Evolutionary conservation across 2,797 vertebrate genomes (phyloP).

Genomic region (Megalops cyprinoides): DNA sequence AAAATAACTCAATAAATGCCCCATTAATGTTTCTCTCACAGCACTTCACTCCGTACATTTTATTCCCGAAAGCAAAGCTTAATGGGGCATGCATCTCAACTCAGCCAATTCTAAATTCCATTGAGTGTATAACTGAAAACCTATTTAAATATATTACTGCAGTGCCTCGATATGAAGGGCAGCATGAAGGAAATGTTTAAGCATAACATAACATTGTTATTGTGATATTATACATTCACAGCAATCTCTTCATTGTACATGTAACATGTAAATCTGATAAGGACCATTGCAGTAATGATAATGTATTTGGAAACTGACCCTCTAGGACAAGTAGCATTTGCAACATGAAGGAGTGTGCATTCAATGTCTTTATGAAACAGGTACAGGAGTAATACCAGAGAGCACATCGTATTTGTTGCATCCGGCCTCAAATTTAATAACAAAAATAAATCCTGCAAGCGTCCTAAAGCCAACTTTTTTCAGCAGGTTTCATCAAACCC

Average conservation of each 20-base stretch:
- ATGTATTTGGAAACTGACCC: neutral
- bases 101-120: neutral
- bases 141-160: neutral
- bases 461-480: too few species aligned
- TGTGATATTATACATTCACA: neutral
- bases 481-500: too few species aligned
- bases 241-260: neutral
- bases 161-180: neutral
- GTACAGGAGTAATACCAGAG: too few species aligned
- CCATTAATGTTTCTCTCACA: neutral
- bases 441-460: neutral
- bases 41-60: neutral
- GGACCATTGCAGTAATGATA: neutral
- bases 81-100: neutral
- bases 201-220: neutral
- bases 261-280: neutral
- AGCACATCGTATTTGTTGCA: too few species aligned
- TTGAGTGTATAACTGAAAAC: neutral
- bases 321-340: neutral
- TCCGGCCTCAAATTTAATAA: too few species aligned
- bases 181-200: neutral
- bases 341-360: neutral
- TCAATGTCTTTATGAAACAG: too few species aligned
- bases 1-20: neutral
- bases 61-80: neutral